Percentiles rank a stretch among this genome's conserved stretches.
Evolutionary conservation across 2,797 vertebrate genomes (phyloP).

Genomic region (Graptemys geographica): DNA sequence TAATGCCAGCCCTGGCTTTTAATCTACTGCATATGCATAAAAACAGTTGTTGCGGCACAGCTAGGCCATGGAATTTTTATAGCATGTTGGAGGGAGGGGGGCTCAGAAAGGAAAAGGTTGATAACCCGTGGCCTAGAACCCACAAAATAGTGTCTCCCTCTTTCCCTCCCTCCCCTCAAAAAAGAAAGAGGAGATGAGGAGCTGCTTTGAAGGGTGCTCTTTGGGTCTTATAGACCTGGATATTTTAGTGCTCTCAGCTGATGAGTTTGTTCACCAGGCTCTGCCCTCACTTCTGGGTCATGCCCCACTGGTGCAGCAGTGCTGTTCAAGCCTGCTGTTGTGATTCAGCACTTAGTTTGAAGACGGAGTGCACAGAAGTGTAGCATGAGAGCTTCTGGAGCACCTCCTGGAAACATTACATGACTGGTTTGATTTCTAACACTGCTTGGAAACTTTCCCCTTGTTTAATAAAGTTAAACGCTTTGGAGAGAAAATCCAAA

Average conservation of each 20-base stretch:
- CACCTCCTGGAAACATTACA: background rate
- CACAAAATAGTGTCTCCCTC: background rate
- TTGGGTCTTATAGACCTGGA: background rate
- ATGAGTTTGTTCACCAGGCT: background rate
- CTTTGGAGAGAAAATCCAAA: background rate
- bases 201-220: background rate
- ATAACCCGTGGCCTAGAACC: background rate
- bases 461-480: conserved; percentile 25
- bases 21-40: too few relatives aligned
- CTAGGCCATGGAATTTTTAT: too few relatives aligned
- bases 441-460: conserved; percentile 6
- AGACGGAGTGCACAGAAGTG: background rate
- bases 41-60: too few relatives aligned
- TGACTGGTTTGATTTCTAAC: background rate
- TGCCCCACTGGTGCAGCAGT: rapidly evolving
- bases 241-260: background rate
- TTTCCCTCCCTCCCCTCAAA: background rate
- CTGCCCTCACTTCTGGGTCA: background rate
- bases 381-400: background rate
- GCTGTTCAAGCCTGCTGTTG: background rate
- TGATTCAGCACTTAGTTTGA: background rate
- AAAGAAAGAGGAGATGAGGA: background rate
- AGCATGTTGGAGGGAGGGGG: too few relatives aligned
- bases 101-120: too few relatives aligned
- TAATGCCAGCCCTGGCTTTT: too few relatives aligned